Evolutionary conservation across 30 jellyfish, hydroid and myxozoan genomes (phyloP).

Genomic region (Aurelia sp.): DNA sequence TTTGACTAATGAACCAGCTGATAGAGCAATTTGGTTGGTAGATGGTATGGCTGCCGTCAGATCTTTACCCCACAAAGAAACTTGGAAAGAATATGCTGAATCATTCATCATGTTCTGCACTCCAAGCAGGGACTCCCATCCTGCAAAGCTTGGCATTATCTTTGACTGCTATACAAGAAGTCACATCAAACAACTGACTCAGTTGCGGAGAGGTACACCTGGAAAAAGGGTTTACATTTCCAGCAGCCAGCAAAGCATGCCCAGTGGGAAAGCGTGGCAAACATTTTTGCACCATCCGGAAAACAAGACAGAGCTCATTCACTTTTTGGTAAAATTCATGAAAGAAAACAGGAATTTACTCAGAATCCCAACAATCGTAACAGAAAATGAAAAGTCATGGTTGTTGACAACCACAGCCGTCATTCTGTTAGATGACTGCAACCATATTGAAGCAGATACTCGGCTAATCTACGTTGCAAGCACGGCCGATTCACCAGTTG

Average conservation of each 20-base stretch:
- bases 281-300: slow-evolving; percentile 40
- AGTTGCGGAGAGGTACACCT: no score
- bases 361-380: slow-evolving; percentile 43
- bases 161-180: no score
- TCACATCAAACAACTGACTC: no score
- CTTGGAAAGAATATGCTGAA: slow-evolving; percentile 50
- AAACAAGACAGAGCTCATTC: slow-evolving; percentile 50
- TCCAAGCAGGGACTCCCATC: slow-evolving; percentile 30
- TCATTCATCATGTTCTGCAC: background rate
- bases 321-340: slow-evolving; percentile 44
- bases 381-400: slow-evolving; percentile 15
- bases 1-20: slow-evolving; percentile 40
- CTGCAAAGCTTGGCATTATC: slow-evolving; percentile 43
- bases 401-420: no score
- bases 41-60: slow-evolving; percentile 64
- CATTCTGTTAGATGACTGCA: no score
- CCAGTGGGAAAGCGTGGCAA: slow-evolving; percentile 38
- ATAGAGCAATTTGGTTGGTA: slow-evolving; percentile 50
- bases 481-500: no score
- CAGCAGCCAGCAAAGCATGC: no score
- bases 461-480: no score
- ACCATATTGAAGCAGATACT: no score
- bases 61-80: slow-evolving; percentile 51
- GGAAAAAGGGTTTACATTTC: no score
- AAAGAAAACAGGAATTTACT: slow-evolving; percentile 40